Evolutionary conservation across 2,797 vertebrate species (phyloP), one percentile per base, ranked within the genome.

Genomic region (Peromyscus nudipes): DNA sequence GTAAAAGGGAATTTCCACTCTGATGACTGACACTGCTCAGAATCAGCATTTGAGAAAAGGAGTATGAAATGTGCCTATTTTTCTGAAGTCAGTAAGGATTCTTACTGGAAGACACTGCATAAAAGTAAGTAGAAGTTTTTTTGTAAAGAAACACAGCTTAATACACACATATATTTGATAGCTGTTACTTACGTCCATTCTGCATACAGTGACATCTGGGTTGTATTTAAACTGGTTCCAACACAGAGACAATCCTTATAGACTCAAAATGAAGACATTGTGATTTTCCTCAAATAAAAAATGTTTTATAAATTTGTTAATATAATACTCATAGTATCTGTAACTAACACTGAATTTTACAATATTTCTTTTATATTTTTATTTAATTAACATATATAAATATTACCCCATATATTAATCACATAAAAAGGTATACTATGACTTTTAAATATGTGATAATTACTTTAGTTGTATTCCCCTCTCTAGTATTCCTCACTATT

Each of bases 231-330:
- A 75, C 67, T 65, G 85, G 23, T 52, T 88, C 62, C 0, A 77
- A 9, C 29, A 62, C 2, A 71, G 52, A 89, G 17, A 23, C 37
- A 83, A 43, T 79, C 1, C 0, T 95, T 90, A 65, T 0, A 0
- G 82, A 85, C 21, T 82, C 94, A 92, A 75, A 82, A 60, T 65
- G 79, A 75, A 88, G 11, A 65, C 16, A 77, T 76, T 76, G 52
- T 82, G 82, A 13, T 73, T 89, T 94, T 75, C 21, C 57, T 73
- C 29, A 91, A 62, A 91, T 65, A 31, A 91, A 95, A 13, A 91
- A 37, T 25, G 64, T 55, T 79, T 31, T 19, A 21, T 31, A 85
- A 91, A 88, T 57, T 81, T 27, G 9, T 62, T 62, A 62, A 62
- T 60, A 60, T 62, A 8, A 62, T 2, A 62, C 6, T 62, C 23